Evolutionary conservation across 2,888 invertebrate species (phyloP).

Genomic region (Elmis aenea): DNA sequence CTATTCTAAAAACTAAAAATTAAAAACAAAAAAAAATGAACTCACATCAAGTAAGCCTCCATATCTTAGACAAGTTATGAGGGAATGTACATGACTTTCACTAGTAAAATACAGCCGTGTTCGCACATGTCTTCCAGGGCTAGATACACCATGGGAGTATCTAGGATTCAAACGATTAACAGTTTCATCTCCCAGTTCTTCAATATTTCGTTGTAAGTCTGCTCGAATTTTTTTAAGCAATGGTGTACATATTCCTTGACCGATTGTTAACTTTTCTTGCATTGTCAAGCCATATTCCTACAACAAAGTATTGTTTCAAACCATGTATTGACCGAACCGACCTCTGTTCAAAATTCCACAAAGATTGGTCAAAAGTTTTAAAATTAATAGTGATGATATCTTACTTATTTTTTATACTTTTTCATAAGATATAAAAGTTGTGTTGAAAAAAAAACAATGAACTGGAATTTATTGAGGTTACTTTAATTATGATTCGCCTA

Average conservation of each 20-base stretch:
- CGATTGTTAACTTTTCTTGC: conserved; percentile 93
- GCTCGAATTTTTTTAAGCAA: conserved; percentile 91
- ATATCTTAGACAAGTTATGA: conserved; percentile 90
- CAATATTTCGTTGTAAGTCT: conserved; percentile 90
- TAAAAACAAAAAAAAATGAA: conserved; percentile 22
- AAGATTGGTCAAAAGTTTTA: no score
- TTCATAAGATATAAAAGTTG: no score
- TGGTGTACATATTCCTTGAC: conserved; percentile 96
- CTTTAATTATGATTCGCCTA: no score
- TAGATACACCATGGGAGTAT: conserved; percentile 97
- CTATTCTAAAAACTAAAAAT: conserved; percentile 1
- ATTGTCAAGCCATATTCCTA: conserved; percentile 94
- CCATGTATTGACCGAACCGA: no score
- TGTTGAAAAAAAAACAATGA: no score
- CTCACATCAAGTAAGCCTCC: conserved; percentile 84
- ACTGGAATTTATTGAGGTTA: no score
- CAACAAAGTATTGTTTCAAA: conserved; percentile 17
- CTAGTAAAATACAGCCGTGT: conserved; percentile 99
- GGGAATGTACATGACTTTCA: conserved; percentile 97
- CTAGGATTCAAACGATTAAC: conserved; percentile 94
- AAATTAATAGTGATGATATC: no score
- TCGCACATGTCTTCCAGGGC: conserved; percentile 95
- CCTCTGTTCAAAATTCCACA: no score
- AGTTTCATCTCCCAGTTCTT: conserved; percentile 85
- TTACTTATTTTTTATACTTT: no score